Base-by-base conservation (phyloP, 2,888 invertebrate species). In the Oligia strigilis region DNA sequence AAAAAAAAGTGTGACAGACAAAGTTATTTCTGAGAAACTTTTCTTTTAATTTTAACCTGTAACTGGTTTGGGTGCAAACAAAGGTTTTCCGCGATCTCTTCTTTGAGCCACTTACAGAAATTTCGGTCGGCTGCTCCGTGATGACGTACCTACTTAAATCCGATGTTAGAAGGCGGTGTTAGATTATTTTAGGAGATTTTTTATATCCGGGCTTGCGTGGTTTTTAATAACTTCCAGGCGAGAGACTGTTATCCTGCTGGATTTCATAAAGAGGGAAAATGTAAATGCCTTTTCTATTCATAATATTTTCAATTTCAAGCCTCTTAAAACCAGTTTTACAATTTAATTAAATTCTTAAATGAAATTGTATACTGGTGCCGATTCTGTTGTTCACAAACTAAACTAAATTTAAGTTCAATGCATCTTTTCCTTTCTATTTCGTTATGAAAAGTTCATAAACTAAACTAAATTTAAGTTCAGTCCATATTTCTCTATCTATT, bases 101-200 rank as follows among this genome's bases (percentile, higher is more conserved):
- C 55, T 19, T 72, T 52, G 62, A 76, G 36, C 62, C 66, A 76
- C 81, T 80, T 58, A 72, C 43, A 46, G 64, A 43, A 73, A 79
- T 43, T 76, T 70, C 80, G 49, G 78, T 62, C 77, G 87, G 58
- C 65, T 77, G 78, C 72, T 71, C 69, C 29, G 62, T 87, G 87
- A 88, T 82, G 71, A 66, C 71, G 43, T 75, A 82, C 81, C 87
- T 87, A 84, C 81, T 88, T 87, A 84, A 80, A 75, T 78, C 72
- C 73, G n/a, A n/a, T n/a, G n/a, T 80, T 84, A 77, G 80, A 80
- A 70, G 40, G 65, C 62, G 29, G 49, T 60, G 19, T 78, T 66
- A 70, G 72, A 75, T 86, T 78, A 66, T 80, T 86, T 72, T 43
- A 65, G 55, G 29, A 72, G 70, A 49, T 72, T 76, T 78, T 67